Base-by-base conservation (phyloP, 2,797 vertebrate genomes). In the Acropternis orthonyx region DNA sequence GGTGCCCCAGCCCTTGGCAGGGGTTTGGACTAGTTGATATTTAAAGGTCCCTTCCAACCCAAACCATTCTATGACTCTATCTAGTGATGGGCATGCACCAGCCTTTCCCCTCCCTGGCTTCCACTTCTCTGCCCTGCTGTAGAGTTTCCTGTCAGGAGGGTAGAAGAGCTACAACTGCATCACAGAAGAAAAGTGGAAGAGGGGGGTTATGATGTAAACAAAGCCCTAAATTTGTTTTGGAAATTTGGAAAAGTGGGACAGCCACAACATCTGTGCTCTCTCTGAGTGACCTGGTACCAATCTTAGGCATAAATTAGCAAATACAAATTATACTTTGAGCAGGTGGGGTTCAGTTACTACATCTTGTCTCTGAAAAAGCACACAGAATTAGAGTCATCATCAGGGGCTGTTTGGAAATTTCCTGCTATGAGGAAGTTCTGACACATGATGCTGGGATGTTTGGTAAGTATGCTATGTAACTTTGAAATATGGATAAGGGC, bases 221-320 rank as follows among this genome's bases (percentile, higher is more conserved):
- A 0, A 0, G 12, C 51, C 23, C 26, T 74, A 18, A 26, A 24
- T 46, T n/a, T n/a, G n/a, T n/a, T n/a, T n/a, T n/a, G n/a, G n/a
- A n/a, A n/a, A n/a, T n/a, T n/a, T n/a, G n/a, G n/a, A 51, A 54
- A 87, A 81, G 24, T 67, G 28, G 11, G 34, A 46, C 52, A 85
- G 36, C 28, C 30, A 43, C 30, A 46, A 27, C 12, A 6, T 26
- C 37, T 67, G 23, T 5, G 0, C 76, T 84, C 43, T 18, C 7
- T 82, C 58, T 62, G 14, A 27, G 37, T 72, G 41, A 91, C 32
- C 49, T 69, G 36, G 36, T 73, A 75, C 30, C 16, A 83, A 7
- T 59, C 39, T 72, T 62, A 12, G 0, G 3, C 17, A 7, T 39
- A 43, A 94, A n/a, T 58, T 80, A 44, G 37, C 26, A 76, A 61